phyloP scores from a whole-genome alignment of 2,113 vertebrate genomes.

The Esox niger region DNA sequence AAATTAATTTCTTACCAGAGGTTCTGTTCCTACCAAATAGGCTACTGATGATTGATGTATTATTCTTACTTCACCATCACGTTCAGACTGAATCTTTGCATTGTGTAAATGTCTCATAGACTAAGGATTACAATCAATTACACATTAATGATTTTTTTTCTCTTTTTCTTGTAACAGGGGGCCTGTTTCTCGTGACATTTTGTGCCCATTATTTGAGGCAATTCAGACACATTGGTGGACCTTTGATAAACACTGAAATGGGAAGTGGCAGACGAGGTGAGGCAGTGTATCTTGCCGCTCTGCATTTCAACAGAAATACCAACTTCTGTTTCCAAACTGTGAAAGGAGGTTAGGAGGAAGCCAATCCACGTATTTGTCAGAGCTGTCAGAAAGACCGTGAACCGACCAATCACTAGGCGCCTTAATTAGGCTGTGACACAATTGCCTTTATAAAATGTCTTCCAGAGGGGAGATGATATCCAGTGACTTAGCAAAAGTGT shows the following conservation, averaged over 20 bases:
- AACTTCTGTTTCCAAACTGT: constrained; percentile 78
- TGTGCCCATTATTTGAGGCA: constrained; percentile 92
- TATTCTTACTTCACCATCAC: constrained; percentile 58
- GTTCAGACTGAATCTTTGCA: constrained; percentile 54
- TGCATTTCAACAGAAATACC: constrained; percentile 79
- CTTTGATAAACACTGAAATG: constrained; percentile 79
- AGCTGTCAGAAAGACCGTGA: constrained; percentile 77
- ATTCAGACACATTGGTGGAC: constrained; percentile 50
- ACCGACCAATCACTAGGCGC: constrained; percentile 69
- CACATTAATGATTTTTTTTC: constrained; percentile 94
- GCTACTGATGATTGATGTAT: constrained; percentile 52
- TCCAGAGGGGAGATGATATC: constrained; percentile 58
- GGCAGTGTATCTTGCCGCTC: constrained; percentile 66
- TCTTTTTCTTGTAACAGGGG: constrained; percentile 85
- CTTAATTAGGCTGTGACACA: constrained; percentile 10
- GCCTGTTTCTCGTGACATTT: constrained; percentile 95
- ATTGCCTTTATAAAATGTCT: constrained; percentile 71
- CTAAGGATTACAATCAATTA: constrained; percentile 94
- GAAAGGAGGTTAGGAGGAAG: constrained; percentile 77
- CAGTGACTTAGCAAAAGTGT: constrained; percentile 62
- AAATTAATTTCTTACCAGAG: constrained; percentile 53
- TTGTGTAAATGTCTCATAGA: constrained; percentile 67
- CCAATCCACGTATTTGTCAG: constrained; percentile 79
- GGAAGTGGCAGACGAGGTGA: constrained; percentile 80
- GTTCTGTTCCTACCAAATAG: constrained; percentile 58